Conservation (phyloP, 1,140 invertebrate genomes). For the Batillaria attramentaria region DNA sequence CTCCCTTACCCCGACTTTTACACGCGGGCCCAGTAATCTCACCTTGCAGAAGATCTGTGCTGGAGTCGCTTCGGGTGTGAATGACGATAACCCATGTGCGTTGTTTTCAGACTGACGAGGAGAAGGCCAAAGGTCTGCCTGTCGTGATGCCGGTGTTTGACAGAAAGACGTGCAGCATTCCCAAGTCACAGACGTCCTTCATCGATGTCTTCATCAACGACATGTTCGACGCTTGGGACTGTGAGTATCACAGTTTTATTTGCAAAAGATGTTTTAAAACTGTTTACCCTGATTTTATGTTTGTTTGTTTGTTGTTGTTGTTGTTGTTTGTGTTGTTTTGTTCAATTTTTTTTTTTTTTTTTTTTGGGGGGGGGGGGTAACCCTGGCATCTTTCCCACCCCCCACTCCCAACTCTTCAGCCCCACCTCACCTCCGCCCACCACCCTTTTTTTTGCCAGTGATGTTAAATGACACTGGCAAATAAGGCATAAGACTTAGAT, state of each 20-base stretch:
- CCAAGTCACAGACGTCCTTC: conserved; percentile 96
- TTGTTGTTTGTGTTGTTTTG: background rate
- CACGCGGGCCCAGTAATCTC: too few relatives aligned
- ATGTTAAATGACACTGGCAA: background rate
- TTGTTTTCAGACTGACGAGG: conserved; percentile 94
- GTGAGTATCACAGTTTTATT: conserved; percentile 75
- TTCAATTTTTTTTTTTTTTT: background rate
- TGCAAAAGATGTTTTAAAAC: background rate
- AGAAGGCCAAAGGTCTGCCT: conserved; percentile 86
- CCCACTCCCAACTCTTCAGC: background rate
- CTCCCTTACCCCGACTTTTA: too few relatives aligned
- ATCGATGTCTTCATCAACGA: conserved; percentile 96
- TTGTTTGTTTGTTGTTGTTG: background rate
- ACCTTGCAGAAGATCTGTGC: background rate
- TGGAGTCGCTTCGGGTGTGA: conserved; percentile 1
- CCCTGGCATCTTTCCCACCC: background rate
- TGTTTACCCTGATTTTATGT: background rate
- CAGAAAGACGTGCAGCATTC: conserved; percentile 91
- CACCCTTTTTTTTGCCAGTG: background rate
- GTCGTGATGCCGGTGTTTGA: conserved; percentile 98
- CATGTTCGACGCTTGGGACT: conserved; percentile 97
- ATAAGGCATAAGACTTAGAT: background rate
- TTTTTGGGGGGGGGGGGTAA: too few relatives aligned
- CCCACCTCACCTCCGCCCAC: background rate
- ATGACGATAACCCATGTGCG: background rate